These are phyloP conservation scores for Danaus melanippus DNA, from an alignment of 1,140 invertebrate genomes.

Conservation along the genomic window DNA sequence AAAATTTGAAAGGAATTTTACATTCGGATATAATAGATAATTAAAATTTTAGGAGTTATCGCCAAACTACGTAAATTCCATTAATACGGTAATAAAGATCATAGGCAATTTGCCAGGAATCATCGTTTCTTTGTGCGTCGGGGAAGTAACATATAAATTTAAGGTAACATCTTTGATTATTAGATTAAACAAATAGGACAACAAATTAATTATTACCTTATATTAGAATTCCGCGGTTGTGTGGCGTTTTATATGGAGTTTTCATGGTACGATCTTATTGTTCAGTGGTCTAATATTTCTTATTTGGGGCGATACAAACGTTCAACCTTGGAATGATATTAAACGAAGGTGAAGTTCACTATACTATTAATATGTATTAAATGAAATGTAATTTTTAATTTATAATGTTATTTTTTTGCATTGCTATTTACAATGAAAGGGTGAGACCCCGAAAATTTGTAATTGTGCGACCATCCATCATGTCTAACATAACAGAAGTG, in stretches of 20 bases:
- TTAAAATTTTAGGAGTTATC: slow-evolving; percentile 43
- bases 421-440: slow-evolving; percentile 17
- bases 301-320: slow-evolving; percentile 47
- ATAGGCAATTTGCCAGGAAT: slow-evolving; percentile 56
- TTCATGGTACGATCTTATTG: slow-evolving; percentile 48
- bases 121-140: slow-evolving; percentile 49
- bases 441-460: slow-evolving; percentile 21
- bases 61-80: slow-evolving; percentile 47
- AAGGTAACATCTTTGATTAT: slow-evolving; percentile 26
- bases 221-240: slow-evolving; percentile 37
- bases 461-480: slow-evolving; percentile 30
- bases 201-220: slow-evolving; percentile 2
- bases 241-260: slow-evolving; percentile 61
- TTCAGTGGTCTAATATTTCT: slow-evolving; percentile 46
- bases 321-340: slow-evolving; percentile 53
- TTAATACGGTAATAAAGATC: slow-evolving; percentile 59
- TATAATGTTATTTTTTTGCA: slow-evolving; percentile 2
- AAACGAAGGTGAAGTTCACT: slow-evolving; percentile 23
- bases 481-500: slow-evolving; percentile 57
- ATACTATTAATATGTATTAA: not conserved
- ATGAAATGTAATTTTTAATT: not conserved
- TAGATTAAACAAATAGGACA: slow-evolving; percentile 10
- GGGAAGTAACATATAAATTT: slow-evolving; percentile 41
- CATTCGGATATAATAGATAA: slow-evolving; percentile 7
- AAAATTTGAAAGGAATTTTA: not conserved